Percentiles rank a stretch among this genome's conserved stretches.
Evolutionary conservation across 2,888 invertebrate species (phyloP).

Genomic region (Leucophenga maculata): DNA sequence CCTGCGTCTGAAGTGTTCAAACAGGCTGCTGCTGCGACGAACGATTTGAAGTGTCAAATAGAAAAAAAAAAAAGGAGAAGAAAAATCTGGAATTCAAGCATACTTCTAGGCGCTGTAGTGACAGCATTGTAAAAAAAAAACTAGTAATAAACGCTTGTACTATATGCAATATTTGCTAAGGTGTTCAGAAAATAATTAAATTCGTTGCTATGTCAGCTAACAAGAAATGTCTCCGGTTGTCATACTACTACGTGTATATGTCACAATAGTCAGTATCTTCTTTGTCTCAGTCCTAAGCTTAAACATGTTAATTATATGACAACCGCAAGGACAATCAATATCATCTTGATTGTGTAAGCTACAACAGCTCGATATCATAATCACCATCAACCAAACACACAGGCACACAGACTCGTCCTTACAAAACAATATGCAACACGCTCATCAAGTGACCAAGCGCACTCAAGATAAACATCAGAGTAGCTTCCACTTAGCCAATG

Average conservation of each 20-base stretch:
- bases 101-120: too few species aligned
- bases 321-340: not conserved
- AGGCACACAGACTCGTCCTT: too few species aligned
- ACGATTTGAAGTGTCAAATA: not conserved
- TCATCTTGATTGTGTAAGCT: too few species aligned
- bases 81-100: too few species aligned
- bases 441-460: conserved; percentile 14
- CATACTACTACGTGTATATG: not conserved
- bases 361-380: not conserved
- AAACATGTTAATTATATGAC: not conserved
- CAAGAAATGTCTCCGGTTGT: not conserved
- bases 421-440: too few species aligned
- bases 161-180: not conserved
- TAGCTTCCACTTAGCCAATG: too few species aligned
- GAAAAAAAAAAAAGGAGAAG: too few species aligned
- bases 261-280: too few species aligned
- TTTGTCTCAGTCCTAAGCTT: not conserved
- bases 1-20: conserved; percentile 8
- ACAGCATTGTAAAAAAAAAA: too few species aligned
- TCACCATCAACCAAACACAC: not conserved
- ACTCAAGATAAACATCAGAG: not conserved
- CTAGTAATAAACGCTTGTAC: not conserved
- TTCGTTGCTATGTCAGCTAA: not conserved
- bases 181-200: not conserved
- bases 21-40: not conserved